A percentile compares a stretch with the other conserved stretches of the same genome.
Conservation (phyloP, 2,797 vertebrate species). For the Ptychadena robeensis region DNA sequence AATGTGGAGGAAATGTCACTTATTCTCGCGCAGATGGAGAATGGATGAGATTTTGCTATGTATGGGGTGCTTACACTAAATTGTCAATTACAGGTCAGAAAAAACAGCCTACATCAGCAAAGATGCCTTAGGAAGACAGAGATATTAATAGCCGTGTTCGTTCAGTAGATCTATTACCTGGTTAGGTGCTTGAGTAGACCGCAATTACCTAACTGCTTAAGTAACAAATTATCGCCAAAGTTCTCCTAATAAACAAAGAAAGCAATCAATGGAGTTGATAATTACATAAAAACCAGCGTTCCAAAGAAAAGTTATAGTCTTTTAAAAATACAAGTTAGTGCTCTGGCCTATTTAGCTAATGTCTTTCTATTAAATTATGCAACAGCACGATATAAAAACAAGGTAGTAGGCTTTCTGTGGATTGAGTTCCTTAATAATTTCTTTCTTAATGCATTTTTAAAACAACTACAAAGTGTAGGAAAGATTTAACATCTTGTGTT, state of each 20-base stretch:
- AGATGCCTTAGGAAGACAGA: not conserved
- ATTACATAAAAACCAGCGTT: slow-evolving; percentile 35
- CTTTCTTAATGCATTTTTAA: slow-evolving; percentile 54
- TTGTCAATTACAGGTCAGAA: slow-evolving; percentile 48
- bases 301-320: slow-evolving; percentile 24
- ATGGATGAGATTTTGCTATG: slow-evolving; percentile 17
- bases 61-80: slow-evolving; percentile 34
- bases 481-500: slow-evolving; percentile 24
- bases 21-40: slow-evolving; percentile 47
- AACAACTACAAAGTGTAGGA: not conserved
- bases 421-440: slow-evolving; percentile 52
- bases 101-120: slow-evolving; percentile 29
- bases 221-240: slow-evolving; percentile 41
- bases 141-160: slow-evolving; percentile 15
- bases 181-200: slow-evolving; percentile 18
- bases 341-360: slow-evolving; percentile 59
- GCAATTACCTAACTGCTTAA: slow-evolving; percentile 34
- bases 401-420: slow-evolving; percentile 25
- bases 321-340: slow-evolving; percentile 33
- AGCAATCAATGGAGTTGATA: slow-evolving; percentile 30
- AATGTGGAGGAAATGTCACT: slow-evolving; percentile 30
- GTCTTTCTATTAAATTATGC: slow-evolving; percentile 58
- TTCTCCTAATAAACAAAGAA: slow-evolving; percentile 26
- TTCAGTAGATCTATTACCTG: slow-evolving; percentile 40
- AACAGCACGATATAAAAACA: slow-evolving; percentile 52